Percentiles rank a stretch among this genome's conserved stretches.
Conservation (phyloP, 2,888 invertebrate genomes). For the Drosophila sordidula region DNA sequence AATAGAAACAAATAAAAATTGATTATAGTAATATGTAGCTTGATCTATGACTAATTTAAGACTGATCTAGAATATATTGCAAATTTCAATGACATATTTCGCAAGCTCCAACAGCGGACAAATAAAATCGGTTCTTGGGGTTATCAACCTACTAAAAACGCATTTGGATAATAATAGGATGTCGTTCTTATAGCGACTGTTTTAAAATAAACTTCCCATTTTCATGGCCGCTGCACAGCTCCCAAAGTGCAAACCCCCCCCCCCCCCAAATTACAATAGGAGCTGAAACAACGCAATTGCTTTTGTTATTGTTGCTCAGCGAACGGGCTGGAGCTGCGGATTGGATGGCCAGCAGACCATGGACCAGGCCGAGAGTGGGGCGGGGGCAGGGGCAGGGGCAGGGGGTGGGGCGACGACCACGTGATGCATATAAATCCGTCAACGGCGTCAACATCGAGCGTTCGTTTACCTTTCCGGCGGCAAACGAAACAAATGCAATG, state of each 20-base stretch:
- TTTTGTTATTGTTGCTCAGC: constrained; percentile 33
- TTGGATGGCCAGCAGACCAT: constrained; percentile 48
- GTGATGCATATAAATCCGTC: constrained; percentile 78
- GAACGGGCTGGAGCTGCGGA: constrained; percentile 26
- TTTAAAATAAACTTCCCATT: constrained; percentile 9
- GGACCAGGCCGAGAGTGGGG: background rate
- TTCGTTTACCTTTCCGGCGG: constrained; percentile 72
- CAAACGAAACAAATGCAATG: constrained; percentile 63
- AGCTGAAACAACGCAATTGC: constrained; percentile 58
- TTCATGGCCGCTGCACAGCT: constrained; percentile 16
- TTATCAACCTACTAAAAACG: background rate
- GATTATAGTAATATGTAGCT: no score
- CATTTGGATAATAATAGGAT: background rate
- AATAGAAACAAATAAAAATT: no score
- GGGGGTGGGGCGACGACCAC: constrained; percentile 55
- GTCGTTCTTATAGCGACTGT: constrained; percentile 15
- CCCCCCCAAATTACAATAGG: constrained; percentile 28
- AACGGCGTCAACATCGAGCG: constrained; percentile 75
- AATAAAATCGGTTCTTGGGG: background rate
- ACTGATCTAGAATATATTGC: no score
- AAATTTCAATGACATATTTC: no score
- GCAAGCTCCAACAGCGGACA: no score
- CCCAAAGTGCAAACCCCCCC: constrained; percentile 16
- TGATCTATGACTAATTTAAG: no score
- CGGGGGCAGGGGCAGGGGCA: background rate